A percentile compares a stretch with the other conserved stretches of the same genome.
These are phyloP conservation scores for Microcaecilia unicolor DNA, from an alignment of 2,797 vertebrate species.

Conservation along the genomic window DNA sequence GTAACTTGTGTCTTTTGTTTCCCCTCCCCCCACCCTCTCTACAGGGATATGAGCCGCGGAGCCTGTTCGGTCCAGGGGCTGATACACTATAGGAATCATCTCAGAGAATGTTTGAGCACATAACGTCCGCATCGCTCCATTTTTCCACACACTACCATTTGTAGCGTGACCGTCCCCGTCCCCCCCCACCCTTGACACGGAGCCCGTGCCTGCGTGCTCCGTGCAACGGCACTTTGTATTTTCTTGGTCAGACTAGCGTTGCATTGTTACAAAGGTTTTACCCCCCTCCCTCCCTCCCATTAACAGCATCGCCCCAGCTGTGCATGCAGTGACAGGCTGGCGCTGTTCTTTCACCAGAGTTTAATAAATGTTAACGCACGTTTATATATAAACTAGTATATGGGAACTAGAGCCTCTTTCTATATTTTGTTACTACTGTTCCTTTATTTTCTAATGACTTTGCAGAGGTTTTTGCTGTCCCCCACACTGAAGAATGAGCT, in stretches of 20 bases:
- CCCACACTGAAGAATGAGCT: conserved; percentile 22
- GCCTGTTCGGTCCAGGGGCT: conserved; percentile 47
- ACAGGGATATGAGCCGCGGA: conserved; percentile 26
- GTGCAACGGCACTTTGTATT: conserved; percentile 32
- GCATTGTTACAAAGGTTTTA: conserved; percentile 53
- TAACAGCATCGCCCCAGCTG: conserved; percentile 52
- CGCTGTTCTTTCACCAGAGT: conserved; percentile 47
- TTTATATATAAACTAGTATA: conserved; percentile 52
- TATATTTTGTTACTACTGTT: conserved; percentile 8
- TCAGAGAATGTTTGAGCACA: conserved; percentile 59
- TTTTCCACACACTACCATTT: conserved; percentile 37
- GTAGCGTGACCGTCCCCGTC: conserved; percentile 60
- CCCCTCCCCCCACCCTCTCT: no score
- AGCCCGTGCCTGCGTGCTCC: no score
- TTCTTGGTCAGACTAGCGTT: conserved; percentile 54
- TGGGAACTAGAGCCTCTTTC: conserved; percentile 48
- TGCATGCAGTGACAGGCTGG: conserved; percentile 70
- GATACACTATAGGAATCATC: conserved; percentile 52
- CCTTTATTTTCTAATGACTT: conserved; percentile 26
- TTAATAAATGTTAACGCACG: conserved; percentile 50
- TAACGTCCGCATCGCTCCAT: conserved; percentile 34
- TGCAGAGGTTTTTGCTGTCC: no score
- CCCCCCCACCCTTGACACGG: no score
- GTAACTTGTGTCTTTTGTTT: neutral
- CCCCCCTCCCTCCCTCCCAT: no score